Conservation (phyloP, 1,140 invertebrate species). For the Monomorium pharaonis region DNA sequence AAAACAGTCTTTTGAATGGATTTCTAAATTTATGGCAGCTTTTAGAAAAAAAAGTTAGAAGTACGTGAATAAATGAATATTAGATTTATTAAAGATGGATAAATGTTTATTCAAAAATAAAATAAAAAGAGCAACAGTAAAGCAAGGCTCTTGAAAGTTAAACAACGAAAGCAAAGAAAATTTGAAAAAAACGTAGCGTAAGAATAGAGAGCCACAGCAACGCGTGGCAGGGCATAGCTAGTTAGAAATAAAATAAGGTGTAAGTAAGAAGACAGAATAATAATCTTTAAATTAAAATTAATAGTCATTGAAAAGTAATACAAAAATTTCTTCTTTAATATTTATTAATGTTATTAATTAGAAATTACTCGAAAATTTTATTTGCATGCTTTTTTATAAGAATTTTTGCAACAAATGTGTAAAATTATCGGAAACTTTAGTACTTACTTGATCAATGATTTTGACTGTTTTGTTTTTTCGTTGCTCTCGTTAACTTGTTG, state of each 20-base stretch:
- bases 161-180: no score
- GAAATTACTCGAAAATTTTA: neutral
- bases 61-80: no score
- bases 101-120: no score
- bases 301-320: neutral
- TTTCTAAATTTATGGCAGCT: no score
- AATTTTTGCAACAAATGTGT: neutral
- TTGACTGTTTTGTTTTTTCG: slow-evolving; percentile 82
- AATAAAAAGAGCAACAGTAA: no score
- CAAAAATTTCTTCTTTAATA: neutral
- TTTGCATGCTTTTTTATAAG: neutral
- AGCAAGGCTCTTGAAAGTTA: no score
- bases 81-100: no score
- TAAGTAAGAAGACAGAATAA: neutral
- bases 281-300: neutral
- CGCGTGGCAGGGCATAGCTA: no score
- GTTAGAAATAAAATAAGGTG: neutral
- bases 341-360: neutral
- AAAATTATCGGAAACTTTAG: neutral
- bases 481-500: slow-evolving; percentile 93
- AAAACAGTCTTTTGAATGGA: no score
- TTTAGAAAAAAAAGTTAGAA: no score
- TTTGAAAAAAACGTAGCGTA: neutral
- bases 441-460: slow-evolving; percentile 80
- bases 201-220: no score